Base-by-base conservation (phyloP, 2,113 vertebrate genomes). In the Pygoscelis adeliae region DNA sequence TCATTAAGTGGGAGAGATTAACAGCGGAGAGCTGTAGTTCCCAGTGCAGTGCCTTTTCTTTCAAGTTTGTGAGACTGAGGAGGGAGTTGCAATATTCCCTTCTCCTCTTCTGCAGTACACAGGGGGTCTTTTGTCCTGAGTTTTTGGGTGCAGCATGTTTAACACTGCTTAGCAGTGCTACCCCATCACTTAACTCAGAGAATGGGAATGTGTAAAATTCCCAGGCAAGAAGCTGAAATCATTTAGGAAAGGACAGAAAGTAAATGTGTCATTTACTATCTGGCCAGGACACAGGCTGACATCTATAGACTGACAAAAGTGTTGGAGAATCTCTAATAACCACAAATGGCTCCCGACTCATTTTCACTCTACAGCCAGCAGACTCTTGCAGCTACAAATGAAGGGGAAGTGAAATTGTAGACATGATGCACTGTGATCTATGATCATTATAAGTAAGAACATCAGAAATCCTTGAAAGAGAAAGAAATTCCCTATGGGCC, bases 401-500 rank as follows among this genome's bases (percentile, higher is more conserved):
- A 91, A 95, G 66, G 30, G 17, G 15, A 96, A 90, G 79, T 67
- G 15, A 91, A 96, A 95, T 65, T 90, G 70, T 89, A 93, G 82
- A 91, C 44, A 47, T 84, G 52, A 58, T 72, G 10, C 58, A 42
- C 56, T 95, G 55, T 95, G 79, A 97, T 97, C 55, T 95, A 12
- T 66, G 77, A 76, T 94, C 42, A 89, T 95, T 96, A 63, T 67
- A 94, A 88, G 52, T 78, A 86, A 87, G 67, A 95, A 95, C 21
- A 85, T 27, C 59, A 94, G 88, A 93, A 94, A 93, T 72, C 36
- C 52, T 94, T 79, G 52, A 95, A 95, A 96, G 63, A 96, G 50
- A 89, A 69, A 89, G 52, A 69, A 90, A 62, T 87, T 22, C 50
- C 72, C 69, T 66, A 1, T 34, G n/a, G 72, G 13, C 44, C 22